Evolutionary conservation across 2,888 invertebrate genomes (phyloP).

Genomic region (Philaethria dido): DNA sequence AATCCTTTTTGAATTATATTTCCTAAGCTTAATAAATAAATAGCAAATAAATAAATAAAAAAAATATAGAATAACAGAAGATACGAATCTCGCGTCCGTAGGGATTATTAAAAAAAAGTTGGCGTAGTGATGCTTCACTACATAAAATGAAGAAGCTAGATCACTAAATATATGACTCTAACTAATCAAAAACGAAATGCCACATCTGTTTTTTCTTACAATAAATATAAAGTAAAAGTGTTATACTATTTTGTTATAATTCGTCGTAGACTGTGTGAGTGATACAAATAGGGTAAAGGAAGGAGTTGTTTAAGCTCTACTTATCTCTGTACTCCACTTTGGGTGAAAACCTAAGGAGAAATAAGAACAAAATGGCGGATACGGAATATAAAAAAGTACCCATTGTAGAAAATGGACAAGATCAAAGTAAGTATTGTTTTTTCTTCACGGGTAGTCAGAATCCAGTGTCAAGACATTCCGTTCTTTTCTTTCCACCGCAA

Average conservation of each 20-base stretch:
- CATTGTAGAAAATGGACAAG: constrained; percentile 41
- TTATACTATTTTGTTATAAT: background rate
- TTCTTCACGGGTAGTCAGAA: background rate
- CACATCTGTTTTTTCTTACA: constrained; percentile 12
- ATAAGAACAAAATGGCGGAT: constrained; percentile 39
- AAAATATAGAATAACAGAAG: too few species aligned
- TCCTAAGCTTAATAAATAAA: too few species aligned
- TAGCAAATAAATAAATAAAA: too few species aligned
- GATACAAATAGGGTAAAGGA: background rate
- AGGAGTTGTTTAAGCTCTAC: background rate
- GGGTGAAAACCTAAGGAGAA: background rate
- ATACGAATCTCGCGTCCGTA: too few species aligned
- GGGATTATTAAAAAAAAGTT: too few species aligned
- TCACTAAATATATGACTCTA: background rate
- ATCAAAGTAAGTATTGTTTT: constrained; percentile 32
- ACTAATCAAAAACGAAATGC: background rate
- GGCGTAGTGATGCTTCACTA: background rate
- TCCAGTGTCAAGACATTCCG: too few species aligned
- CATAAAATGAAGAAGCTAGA: too few species aligned
- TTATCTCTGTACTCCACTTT: background rate
- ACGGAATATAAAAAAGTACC: constrained; percentile 48
- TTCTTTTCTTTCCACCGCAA: too few species aligned
- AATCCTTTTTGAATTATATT: too few species aligned
- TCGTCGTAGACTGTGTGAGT: background rate
- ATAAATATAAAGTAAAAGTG: constrained; percentile 4